phyloP scores from a whole-genome alignment of 2,888 invertebrate genomes.

The Drosophila atroscutellata region DNA sequence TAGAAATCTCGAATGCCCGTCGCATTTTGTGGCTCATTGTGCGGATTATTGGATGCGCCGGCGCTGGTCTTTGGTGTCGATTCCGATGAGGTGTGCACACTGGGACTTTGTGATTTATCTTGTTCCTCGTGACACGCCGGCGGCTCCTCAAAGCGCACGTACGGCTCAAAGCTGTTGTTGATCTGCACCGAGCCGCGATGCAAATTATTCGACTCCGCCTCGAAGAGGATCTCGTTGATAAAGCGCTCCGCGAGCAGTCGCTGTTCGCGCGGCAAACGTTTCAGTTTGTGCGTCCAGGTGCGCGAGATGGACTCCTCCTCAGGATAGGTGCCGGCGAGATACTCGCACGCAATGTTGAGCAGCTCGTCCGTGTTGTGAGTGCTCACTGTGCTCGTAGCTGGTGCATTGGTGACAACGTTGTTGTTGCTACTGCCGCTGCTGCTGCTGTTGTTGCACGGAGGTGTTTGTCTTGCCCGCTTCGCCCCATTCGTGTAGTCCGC shows the following conservation, averaged over 20 bases:
- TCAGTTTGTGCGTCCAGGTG: slow-evolving; percentile 82
- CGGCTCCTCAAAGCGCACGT: slow-evolving; percentile 79
- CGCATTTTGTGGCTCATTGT: slow-evolving; percentile 32
- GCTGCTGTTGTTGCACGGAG: slow-evolving; percentile 37
- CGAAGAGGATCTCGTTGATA: slow-evolving; percentile 83
- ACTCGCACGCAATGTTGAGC: slow-evolving; percentile 81
- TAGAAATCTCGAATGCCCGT: slow-evolving; percentile 58
- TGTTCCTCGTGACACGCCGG: slow-evolving; percentile 66
- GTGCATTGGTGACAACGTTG: slow-evolving; percentile 15
- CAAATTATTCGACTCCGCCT: slow-evolving; percentile 82
- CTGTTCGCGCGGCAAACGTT: slow-evolving; percentile 80
- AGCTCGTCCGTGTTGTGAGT: slow-evolving; percentile 76
- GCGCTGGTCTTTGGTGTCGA: slow-evolving; percentile 58
- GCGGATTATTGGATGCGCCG: slow-evolving; percentile 8
- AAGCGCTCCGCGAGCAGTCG: slow-evolving; percentile 83
- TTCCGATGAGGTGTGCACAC: slow-evolving; percentile 76
- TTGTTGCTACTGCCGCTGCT: slow-evolving; percentile 8
- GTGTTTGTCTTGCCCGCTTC: slow-evolving; percentile 57
- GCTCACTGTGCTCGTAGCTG: slow-evolving; percentile 32
- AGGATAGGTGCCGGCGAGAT: slow-evolving; percentile 78
- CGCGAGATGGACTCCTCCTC: slow-evolving; percentile 82
- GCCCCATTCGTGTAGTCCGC: slow-evolving; percentile 41
- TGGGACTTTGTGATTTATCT: slow-evolving; percentile 81
- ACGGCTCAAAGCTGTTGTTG: slow-evolving; percentile 82
- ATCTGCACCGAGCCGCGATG: slow-evolving; percentile 83